Evolutionary conservation across 1,140 invertebrate species (phyloP).

Genomic region (Heliconius hermathena): DNA sequence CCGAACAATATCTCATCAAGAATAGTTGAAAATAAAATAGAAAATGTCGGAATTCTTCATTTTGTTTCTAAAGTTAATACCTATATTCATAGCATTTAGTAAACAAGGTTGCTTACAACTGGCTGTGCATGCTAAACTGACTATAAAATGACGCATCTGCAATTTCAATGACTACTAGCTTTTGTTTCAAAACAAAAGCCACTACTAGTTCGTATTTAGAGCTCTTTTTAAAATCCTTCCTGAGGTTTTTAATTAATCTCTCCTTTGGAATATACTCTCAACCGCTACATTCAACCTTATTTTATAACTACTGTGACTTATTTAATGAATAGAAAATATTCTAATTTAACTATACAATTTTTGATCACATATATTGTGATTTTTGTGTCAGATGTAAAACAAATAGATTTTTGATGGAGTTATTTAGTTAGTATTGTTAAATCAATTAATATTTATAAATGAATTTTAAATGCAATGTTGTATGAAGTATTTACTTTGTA

Average conservation of each 20-base stretch:
- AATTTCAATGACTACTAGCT: conserved; percentile 29
- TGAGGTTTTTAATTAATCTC: conserved; percentile 12
- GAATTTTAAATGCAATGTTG: neutral
- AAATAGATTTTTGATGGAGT: neutral
- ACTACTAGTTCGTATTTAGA: neutral
- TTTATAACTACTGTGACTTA: neutral
- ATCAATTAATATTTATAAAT: neutral
- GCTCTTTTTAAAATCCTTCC: conserved; percentile 11
- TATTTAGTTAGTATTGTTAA: neutral
- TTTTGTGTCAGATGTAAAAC: neutral
- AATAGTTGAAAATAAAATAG: conserved; percentile 20
- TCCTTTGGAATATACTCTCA: neutral
- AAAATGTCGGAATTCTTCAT: conserved; percentile 13
- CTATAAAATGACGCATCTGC: conserved; percentile 38
- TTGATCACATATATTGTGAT: neutral
- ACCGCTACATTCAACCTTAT: neutral
- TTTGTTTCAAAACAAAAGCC: conserved; percentile 33
- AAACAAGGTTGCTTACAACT: conserved; percentile 30
- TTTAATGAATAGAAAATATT: neutral
- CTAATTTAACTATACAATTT: neutral
- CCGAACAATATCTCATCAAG: neutral
- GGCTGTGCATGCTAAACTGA: conserved; percentile 27
- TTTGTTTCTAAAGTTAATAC: conserved; percentile 9
- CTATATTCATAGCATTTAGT: conserved; percentile 20
- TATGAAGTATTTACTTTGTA: neutral